These are phyloP conservation scores for Pseudotriccus pelzelni DNA, from an alignment of 2,797 vertebrate genomes.

Conservation along the genomic window DNA sequence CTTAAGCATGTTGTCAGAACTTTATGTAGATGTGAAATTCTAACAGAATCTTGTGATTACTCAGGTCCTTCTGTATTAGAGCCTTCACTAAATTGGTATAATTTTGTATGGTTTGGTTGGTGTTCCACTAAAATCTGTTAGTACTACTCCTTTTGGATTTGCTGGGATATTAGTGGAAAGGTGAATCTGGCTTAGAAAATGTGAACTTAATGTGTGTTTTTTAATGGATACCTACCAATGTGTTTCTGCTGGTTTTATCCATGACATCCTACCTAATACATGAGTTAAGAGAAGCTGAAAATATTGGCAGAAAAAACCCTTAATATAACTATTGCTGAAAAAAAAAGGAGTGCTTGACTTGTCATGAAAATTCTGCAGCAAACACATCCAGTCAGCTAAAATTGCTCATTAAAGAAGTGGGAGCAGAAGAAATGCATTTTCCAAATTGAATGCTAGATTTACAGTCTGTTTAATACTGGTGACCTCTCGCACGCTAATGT, in stretches of 20 bases:
- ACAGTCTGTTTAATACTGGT: constrained; percentile 89
- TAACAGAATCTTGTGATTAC: background rate
- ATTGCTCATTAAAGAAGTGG: constrained; percentile 93
- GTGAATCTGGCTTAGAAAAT: background rate
- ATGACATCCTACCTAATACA: background rate
- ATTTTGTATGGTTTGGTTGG: background rate
- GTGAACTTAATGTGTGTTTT: background rate
- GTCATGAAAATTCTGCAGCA: constrained; percentile 77
- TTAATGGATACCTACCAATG: background rate
- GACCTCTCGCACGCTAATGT: constrained; percentile 97
- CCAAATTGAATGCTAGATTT: constrained; percentile 99
- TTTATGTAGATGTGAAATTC: background rate
- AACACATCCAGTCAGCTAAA: constrained; percentile 94
- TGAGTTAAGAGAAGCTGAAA: constrained; percentile 28
- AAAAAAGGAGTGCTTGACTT: constrained; percentile 68
- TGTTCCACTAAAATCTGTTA: background rate
- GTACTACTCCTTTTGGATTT: background rate
- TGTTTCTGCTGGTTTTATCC: constrained; percentile 22
- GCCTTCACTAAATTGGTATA: background rate
- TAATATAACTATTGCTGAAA: constrained; percentile 14
- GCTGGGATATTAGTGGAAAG: background rate
- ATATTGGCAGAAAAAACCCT: background rate
- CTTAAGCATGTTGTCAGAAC: background rate
- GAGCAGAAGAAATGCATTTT: constrained; percentile 94
- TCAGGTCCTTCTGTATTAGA: background rate